Evolutionary conservation across 2,888 invertebrate genomes (phyloP), one percentile per base, ranked within the genome.

Genomic region (Diaphora mendica): DNA sequence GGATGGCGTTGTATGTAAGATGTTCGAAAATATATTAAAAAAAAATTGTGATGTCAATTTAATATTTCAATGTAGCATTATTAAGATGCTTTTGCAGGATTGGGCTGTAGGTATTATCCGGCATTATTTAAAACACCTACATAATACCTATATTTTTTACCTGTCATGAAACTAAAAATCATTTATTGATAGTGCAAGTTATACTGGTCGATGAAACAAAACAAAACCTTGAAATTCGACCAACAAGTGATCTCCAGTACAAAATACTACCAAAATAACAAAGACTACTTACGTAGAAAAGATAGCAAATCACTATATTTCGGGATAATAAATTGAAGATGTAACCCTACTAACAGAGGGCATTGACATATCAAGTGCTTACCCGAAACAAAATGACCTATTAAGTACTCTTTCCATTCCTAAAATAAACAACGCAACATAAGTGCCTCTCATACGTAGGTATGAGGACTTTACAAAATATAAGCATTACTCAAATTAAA

Each of bases 391-490:
- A 66, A 67, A 30, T 44, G 44, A 44, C 44, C 67, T 44, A 30
- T 66, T 66, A 67, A 42, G 20, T 26, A 67, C 44, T 20, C 67
- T 23, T 44, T 48, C 20, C 20, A 67, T 67, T 67, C 20, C 9
- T 26, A 67, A 30, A 42, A 67, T 11, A 67, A 44, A 67, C 67
- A 67, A 67, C 30, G 30, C 20, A 39, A 39, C 35, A 13, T 42
- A 67, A 67, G 44, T 44, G 67, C 11, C 67, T 30, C 44, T 67
- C 44, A 67, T 30, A 44, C 30, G 30, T 44, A 48, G 44, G 67
- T 48, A 67, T 67, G 20, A 23, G 30, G 4, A 20, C 30, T 48
- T 30, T 44, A n/a, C 17, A 35, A 51, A 51, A 51, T 33, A 33
- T 68, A 51, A 68, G 23, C 33, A 20, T 68, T 51, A 35, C 35